phyloP scores from a whole-genome alignment of 2,113 vertebrate species.

The Haemorhous mexicanus region DNA sequence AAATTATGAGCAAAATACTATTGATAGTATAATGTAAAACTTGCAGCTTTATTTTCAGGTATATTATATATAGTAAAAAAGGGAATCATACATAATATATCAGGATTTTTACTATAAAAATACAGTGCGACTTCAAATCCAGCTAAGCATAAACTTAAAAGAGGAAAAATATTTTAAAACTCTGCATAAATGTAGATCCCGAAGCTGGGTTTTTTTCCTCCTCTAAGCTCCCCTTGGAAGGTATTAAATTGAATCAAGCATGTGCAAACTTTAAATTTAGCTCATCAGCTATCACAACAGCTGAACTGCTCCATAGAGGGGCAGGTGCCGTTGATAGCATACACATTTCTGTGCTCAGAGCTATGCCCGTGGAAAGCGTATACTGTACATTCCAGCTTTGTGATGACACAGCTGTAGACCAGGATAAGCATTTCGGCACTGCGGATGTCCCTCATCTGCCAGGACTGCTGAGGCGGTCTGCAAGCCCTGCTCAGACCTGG shows the following conservation, averaged over 20 bases:
- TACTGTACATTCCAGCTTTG: conserved; percentile 56
- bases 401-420: conserved; percentile 63
- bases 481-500: background rate
- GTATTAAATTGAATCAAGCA: conserved; percentile 42
- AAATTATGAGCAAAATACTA: background rate
- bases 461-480: background rate
- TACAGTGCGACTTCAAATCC: background rate
- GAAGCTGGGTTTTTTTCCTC: background rate
- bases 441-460: conserved; percentile 26
- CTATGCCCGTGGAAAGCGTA: background rate
- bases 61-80: background rate
- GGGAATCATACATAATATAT: background rate
- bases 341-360: conserved; percentile 33
- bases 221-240: background rate
- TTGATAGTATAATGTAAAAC: background rate
- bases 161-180: background rate
- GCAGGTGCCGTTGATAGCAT: conserved; percentile 23
- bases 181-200: background rate
- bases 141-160: background rate
- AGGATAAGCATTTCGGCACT: conserved; percentile 12
- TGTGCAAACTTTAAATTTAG: conserved; percentile 59
- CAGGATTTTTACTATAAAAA: background rate
- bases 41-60: background rate
- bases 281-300: conserved; percentile 60
- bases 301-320: conserved; percentile 28